Evolutionary conservation across 2,797 vertebrate species (phyloP), one percentile per base, ranked within the genome.

Genomic region (Takifugu ocellatus): DNA sequence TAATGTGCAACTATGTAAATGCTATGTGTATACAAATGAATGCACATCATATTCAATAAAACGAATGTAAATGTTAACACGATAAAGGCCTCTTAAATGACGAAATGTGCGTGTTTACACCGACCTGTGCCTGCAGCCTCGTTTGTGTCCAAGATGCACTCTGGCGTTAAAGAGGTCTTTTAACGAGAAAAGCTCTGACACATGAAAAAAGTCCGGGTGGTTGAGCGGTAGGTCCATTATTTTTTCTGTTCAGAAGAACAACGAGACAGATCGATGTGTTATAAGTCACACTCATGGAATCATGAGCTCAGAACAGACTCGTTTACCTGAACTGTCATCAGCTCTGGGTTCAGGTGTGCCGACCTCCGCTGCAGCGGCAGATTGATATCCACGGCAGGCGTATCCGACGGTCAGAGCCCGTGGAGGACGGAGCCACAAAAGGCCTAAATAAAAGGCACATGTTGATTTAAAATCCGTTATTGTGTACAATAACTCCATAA

Each of bases 131-230:
- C 97, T 91, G 73, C 95, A 96, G 1, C 93, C 93, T 3, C 91
- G 94, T 55, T 98, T 99, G 76, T 99, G 97, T 1, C 96, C 97
- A 25, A 98, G 90, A 73, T 99, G 97, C 17, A 98, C 95, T 0
- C 94, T 90, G 53, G 97, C 94, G 0, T 97, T 77, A 12, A 98
- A 98, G 15, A 99, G 89, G 7, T 94, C 92, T 62, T 91, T 93
- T 3, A 98, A 1, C 0, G 91, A 90, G 72, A 95, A 92, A 1
- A 99, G 91, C 70, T 99, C 96, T 11, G 92, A 91, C 68, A 98
- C 51, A 1, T 72, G 92, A 82, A 99, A 99, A 63, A 87, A 98
- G 75, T 99, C 97, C 0, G 91, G 80, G 12, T 94, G 93, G n/a
- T 75, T 71, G 1, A 98, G 91, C 0, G 96, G 88, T 49, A 87